These are phyloP conservation scores for Lepidocolaptes lacrymiger DNA, from an alignment of 2,797 vertebrate genomes.

Conservation along the genomic window DNA sequence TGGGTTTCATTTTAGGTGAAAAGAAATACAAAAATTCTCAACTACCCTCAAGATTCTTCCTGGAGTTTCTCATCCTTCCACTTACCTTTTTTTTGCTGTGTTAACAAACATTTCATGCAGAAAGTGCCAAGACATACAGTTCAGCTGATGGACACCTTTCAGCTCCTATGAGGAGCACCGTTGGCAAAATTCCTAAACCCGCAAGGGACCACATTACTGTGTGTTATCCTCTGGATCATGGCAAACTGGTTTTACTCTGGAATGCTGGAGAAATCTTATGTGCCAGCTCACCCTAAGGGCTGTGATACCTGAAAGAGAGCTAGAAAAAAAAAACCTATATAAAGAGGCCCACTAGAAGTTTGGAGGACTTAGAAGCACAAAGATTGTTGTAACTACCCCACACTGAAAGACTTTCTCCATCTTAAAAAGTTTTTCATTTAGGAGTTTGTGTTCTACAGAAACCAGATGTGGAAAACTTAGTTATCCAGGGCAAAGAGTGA, in stretches of 20 bases:
- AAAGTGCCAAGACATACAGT: neutral
- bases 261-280: neutral
- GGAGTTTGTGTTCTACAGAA: neutral
- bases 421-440: neutral
- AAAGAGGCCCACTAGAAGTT: neutral
- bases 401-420: neutral
- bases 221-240: neutral
- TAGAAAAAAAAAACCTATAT: neutral
- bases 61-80: neutral
- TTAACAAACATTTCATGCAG: neutral
- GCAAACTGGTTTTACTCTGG: neutral
- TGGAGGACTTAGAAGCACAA: neutral
- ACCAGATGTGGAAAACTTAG: neutral
- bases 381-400: neutral
- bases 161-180: neutral
- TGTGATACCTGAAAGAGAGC: neutral
- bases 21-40: neutral
- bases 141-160: neutral
- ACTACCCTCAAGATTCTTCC: neutral
- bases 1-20: neutral
- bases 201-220: neutral
- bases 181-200: neutral
- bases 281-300: neutral
- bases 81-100: rapidly evolving
- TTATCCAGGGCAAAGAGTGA: neutral